Evolutionary conservation across 2,888 invertebrate genomes (phyloP), one percentile per base, ranked within the genome.

Genomic region (Acronicta alni): DNA sequence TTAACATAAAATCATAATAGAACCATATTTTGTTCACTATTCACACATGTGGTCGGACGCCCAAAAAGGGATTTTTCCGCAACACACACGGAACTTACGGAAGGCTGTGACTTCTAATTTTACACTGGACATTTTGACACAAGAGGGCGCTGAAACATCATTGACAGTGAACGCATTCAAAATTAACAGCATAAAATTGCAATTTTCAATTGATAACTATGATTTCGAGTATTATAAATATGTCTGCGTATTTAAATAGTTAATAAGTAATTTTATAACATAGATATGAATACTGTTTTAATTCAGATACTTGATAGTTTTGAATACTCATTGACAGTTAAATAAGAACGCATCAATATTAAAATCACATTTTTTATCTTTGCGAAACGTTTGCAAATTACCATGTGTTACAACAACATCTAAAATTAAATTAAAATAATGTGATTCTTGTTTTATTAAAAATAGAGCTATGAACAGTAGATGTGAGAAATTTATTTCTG

Each of bases 1-100:
- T 77, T 72, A 81, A 79, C 85, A 84, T 86, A 84, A 90, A 92
- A 87, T 91, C 91, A 92, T 91, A 86, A 82, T 72, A 89, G 87
- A 92, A 91, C 89, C 91, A 88, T 93, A 93, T 89, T 92, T 93
- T 91, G 91, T 92, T 92, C 92, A 90, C 91, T 86, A 91, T 90
- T 89, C 93, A 95, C 95, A 95, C 95, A 95, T 95, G 95, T 95
- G 95, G 95, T 95, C 94, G 94, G 95, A 95, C 95, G 95, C 95
- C 95, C 95, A 95, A 95, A 94, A 95, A 95, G 95, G 95, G 95
- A 95, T 95, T 95, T 95, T 95, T 95, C 95, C 92, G 91, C 93
- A 92, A 91, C 89, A 92, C 89, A 92, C 91, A 94, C 93, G 93
- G 93, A 94, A 92, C 93, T 93, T 88, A 89, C 91, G 87, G 93